Conservation (phyloP, 2,797 vertebrate species). For the Lates japonicus region DNA sequence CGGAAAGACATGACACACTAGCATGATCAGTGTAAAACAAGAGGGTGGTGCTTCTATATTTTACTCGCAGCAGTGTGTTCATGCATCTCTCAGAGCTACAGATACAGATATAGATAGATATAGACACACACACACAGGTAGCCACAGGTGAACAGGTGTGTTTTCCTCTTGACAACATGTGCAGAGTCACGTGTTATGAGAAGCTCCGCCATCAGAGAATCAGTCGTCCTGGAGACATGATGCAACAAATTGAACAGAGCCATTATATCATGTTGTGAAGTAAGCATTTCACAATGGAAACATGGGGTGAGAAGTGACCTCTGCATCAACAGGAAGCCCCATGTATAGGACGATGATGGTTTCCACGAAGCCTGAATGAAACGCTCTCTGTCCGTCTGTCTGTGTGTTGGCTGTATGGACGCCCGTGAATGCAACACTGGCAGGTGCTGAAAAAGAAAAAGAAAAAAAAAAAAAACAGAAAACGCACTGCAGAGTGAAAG, state of each 20-base stretch:
- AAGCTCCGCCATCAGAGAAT: constrained; percentile 14
- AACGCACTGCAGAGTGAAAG: constrained; percentile 47
- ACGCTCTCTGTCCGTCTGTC: neutral
- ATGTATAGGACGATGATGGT: neutral
- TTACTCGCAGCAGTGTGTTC: neutral
- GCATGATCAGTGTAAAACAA: neutral
- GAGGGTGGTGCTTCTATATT: neutral
- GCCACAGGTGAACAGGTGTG: constrained; percentile 6
- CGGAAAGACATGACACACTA: neutral
- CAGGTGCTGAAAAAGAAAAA: constrained; percentile 10
- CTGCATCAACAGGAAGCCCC: constrained; percentile 9
- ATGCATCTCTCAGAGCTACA: neutral
- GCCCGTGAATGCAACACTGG: constrained; percentile 3
- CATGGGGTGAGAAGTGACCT: neutral
- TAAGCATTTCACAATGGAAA: constrained; percentile 37
- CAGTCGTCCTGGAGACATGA: constrained; percentile 47
- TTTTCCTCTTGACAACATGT: constrained; percentile 14
- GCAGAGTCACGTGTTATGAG: constrained; percentile 27
- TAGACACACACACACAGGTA: neutral
- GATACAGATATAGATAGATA: neutral
- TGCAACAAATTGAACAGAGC: constrained; percentile 8
- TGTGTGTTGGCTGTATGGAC: constrained; percentile 14
- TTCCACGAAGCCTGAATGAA: neutral
- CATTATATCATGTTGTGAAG: constrained; percentile 34
- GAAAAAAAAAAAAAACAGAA: too few relatives aligned